Evolutionary conservation across 2,113 vertebrate genomes (phyloP).

Genomic region (Balaeniceps rex): DNA sequence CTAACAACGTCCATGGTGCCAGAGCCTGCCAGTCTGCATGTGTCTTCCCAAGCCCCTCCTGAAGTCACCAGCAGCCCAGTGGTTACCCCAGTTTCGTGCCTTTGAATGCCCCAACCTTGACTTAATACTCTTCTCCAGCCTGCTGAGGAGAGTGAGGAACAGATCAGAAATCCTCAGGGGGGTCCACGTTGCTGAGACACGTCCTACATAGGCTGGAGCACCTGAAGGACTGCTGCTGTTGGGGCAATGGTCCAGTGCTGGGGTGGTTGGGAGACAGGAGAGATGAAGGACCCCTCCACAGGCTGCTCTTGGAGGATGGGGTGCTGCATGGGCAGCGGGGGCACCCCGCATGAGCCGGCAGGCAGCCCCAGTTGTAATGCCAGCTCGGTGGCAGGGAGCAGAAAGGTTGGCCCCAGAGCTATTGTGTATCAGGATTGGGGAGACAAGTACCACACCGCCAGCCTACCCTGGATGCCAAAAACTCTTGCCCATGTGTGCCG

Average conservation of each 20-base stretch:
- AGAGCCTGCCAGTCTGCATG: neutral
- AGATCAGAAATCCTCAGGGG: neutral
- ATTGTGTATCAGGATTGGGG: neutral
- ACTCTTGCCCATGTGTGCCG: neutral
- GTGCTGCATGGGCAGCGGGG: rapidly evolving
- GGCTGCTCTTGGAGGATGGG: neutral
- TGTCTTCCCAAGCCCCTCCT: neutral
- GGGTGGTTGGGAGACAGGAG: neutral
- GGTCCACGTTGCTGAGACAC: neutral
- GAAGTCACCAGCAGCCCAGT: neutral
- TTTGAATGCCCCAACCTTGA: neutral
- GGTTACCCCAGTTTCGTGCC: neutral
- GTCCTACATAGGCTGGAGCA: rapidly evolving
- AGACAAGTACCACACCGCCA: neutral
- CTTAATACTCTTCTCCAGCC: neutral
- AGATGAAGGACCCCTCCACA: neutral
- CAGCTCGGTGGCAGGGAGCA: neutral
- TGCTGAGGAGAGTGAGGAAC: neutral
- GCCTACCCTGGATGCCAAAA: neutral
- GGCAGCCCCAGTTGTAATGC: neutral
- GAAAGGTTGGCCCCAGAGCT: neutral
- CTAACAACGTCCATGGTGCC: neutral
- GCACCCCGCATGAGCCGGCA: neutral
- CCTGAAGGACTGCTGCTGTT: neutral
- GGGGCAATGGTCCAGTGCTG: neutral